Conservation (phyloP, 2,113 vertebrate genomes). For the Mastomys coucha region DNA sequence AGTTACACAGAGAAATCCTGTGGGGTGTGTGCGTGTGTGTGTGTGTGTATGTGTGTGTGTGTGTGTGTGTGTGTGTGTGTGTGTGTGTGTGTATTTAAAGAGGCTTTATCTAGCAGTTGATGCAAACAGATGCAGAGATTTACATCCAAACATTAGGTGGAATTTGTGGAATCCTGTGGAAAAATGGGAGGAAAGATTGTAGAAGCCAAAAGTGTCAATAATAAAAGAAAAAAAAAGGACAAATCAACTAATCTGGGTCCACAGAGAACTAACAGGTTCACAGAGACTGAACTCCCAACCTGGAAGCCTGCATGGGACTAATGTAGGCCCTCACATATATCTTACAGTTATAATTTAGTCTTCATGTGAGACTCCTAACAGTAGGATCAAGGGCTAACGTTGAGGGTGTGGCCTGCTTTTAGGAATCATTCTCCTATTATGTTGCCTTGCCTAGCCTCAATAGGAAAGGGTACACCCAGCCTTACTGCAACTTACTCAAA, state of each 20-base stretch:
- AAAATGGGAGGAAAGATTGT: not conserved
- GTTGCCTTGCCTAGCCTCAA: not conserved
- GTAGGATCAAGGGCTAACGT: fast-evolving
- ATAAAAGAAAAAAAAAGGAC: not conserved
- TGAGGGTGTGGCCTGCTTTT: not conserved
- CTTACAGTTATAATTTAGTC: not conserved
- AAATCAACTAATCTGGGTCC: not conserved
- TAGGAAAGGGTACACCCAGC: not conserved
- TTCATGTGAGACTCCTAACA: not conserved
- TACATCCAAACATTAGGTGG: not conserved
- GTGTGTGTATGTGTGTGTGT: no score
- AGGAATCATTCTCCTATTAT: not conserved
- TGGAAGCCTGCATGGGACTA: not conserved
- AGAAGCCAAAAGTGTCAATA: not conserved
- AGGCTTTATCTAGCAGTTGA: not conserved
- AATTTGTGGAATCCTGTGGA: not conserved
- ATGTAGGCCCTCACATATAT: not conserved
- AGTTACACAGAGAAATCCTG: not conserved
- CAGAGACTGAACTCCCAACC: not conserved
- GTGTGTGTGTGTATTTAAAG: no score
- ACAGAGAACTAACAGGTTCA: no score
- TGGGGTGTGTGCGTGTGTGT: no score
- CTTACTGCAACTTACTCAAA: not conserved
- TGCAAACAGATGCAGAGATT: not conserved
- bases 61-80: no score